Evolutionary conservation across 2,113 vertebrate species (phyloP), one percentile per base, ranked within the genome.

Genomic region (Murina feae): DNA sequence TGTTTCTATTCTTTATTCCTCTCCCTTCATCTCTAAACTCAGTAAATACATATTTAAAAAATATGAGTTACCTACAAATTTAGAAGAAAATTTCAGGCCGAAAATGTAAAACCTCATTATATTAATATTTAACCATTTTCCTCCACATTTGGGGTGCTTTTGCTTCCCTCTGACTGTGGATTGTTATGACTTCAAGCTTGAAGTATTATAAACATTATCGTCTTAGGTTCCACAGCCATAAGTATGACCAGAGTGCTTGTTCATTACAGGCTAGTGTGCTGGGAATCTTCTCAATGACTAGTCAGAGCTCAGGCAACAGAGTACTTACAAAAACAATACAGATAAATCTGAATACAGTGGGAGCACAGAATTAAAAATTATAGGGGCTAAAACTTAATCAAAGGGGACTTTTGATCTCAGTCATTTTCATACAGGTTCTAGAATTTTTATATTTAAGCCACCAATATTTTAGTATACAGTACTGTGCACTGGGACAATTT

Each of bases 181-280:
- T 18, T 84, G 2, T 94, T 95, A 84, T 16, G 80, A 51, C 53
- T 96, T 95, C 18, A 53, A 39, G 44, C 89, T 42, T 49, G 44
- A 93, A 93, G 80, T 91, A 84, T 28, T 93, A 25, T 94, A 84
- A 96, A 80, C 76, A 69, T 44, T 96, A 30, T 79, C 23, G 53
- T 63, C 86, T 96, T 66, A 76, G 42, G 58, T 90, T 93, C 51
- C 32, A 23, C 53, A 53, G 71, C 39, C 91, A 4, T 53, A 87
- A 91, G 25, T 89, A 44, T 95, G 76, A 84, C 91, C 58, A 87
- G 71, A 96, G 51, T 86, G 89, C 44, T 91, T 97, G 92, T 93
- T 90, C 14, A 85, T 71, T 63, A 39, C 2, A 9, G 13, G 13
- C 30, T 82, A 69, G 3, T 89, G 94, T 76, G 20, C 76, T 90